Evolutionary conservation across 1,140 invertebrate species (phyloP).

Genomic region (Cherax quadricarinatus): DNA sequence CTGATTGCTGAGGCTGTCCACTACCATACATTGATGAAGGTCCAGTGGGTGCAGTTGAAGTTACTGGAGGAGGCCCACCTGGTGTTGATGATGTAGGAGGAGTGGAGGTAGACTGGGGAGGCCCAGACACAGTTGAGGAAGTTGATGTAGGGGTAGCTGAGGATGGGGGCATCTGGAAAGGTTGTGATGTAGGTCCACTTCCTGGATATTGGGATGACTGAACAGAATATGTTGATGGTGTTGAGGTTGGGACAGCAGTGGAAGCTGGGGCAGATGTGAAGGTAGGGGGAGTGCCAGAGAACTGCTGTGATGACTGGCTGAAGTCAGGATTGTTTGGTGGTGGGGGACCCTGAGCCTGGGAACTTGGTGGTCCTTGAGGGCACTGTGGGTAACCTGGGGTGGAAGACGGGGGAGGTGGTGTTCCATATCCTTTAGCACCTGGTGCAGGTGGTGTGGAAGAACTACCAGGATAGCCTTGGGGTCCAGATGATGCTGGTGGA

Average conservation of each 20-base stretch:
- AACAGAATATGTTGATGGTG: slow-evolving; percentile 63
- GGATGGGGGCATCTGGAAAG: slow-evolving; percentile 57
- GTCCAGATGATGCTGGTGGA: slow-evolving; percentile 57
- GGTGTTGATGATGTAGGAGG: slow-evolving; percentile 72
- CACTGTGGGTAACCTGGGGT: slow-evolving; percentile 65
- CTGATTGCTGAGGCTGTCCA: slow-evolving; percentile 76
- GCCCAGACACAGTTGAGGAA: slow-evolving; percentile 76
- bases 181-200: slow-evolving; percentile 37
- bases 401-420: slow-evolving; percentile 66
- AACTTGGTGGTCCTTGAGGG: slow-evolving; percentile 60
- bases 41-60: slow-evolving; percentile 78
- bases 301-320: slow-evolving; percentile 54
- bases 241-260: slow-evolving; percentile 74
- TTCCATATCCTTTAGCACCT: slow-evolving; percentile 62
- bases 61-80: slow-evolving; percentile 75
- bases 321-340: slow-evolving; percentile 26
- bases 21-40: slow-evolving; percentile 77
- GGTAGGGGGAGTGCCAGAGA: slow-evolving; percentile 50
- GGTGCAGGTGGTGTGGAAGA: slow-evolving; percentile 63
- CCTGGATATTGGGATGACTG: slow-evolving; percentile 74
- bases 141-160: slow-evolving; percentile 72
- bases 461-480: slow-evolving; percentile 59
- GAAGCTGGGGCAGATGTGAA: slow-evolving; percentile 74
- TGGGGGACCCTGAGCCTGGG: slow-evolving; percentile 42
- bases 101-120: slow-evolving; percentile 78